Conservation (phyloP, 2,888 invertebrate genomes). For the Trichopria drosophilae region DNA sequence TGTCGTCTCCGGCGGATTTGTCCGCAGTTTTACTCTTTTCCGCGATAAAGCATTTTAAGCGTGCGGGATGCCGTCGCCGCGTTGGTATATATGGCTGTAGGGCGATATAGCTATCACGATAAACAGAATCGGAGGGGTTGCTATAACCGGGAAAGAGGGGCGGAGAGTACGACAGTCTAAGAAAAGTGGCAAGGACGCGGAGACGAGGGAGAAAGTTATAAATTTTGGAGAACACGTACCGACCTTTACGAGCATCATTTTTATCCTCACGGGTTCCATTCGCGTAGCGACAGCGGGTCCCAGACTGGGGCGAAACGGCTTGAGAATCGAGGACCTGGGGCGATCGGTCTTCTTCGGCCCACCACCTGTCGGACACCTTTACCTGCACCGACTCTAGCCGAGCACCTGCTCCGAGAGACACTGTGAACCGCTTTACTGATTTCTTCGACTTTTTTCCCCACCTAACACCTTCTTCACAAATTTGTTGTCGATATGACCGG, state of each 20-base stretch:
- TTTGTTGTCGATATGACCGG: slow-evolving; percentile 21
- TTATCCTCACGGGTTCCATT: slow-evolving; percentile 20
- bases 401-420: slow-evolving; percentile 38
- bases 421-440: background rate
- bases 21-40: no score
- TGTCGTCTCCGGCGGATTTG: no score
- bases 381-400: slow-evolving; percentile 21
- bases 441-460: no score
- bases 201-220: slow-evolving; percentile 22
- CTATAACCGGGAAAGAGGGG: no score
- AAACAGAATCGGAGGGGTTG: no score
- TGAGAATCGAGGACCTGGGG: slow-evolving; percentile 1
- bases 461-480: slow-evolving; percentile 19
- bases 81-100: no score
- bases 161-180: no score
- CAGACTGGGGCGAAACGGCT: background rate
- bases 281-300: background rate
- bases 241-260: slow-evolving; percentile 29
- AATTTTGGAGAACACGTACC: slow-evolving; percentile 29
- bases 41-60: no score
- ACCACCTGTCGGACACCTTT: slow-evolving; percentile 41
- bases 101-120: no score
- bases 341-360: slow-evolving; percentile 28
- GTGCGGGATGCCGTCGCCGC: no score
- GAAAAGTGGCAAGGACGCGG: slow-evolving; percentile 10